Conservation (phyloP, 1,140 invertebrate genomes). For the Zaprionus lachaisei region DNA sequence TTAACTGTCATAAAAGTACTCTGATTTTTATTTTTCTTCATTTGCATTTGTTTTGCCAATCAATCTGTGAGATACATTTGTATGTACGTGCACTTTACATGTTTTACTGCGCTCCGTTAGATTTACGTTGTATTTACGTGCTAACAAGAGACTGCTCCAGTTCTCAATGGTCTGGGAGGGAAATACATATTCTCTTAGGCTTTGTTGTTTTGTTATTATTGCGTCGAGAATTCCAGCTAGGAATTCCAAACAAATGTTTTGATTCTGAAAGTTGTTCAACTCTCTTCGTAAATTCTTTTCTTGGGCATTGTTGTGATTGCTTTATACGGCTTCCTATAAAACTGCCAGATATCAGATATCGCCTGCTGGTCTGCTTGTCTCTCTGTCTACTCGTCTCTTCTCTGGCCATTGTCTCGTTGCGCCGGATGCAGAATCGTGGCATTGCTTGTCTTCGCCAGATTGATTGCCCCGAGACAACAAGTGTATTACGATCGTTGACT, state of each 20-base stretch:
- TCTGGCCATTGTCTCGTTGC: constrained; percentile 1
- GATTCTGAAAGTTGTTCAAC: constrained; percentile 7
- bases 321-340: constrained; percentile 9
- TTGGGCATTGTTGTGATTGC: constrained; percentile 3
- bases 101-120: neutral
- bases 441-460: constrained; percentile 1
- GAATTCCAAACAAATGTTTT: neutral
- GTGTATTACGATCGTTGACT: constrained; percentile 11
- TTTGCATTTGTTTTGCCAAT: constrained; percentile 8
- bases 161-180: neutral
- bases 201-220: constrained; percentile 1
- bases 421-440: constrained; percentile 11
- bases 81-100: neutral
- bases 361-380: neutral
- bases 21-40: neutral
- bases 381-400: neutral
- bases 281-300: neutral
- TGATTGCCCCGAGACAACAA: constrained; percentile 10
- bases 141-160: neutral
- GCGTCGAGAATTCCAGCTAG: neutral
- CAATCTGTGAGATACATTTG: constrained; percentile 8
- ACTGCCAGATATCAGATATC: constrained; percentile 7
- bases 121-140: neutral
- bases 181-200: neutral
- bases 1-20: constrained; percentile 14